These are phyloP conservation scores for Poeciliopsis occidentalis DNA, from an alignment of 2,113 vertebrate species.

Conservation along the genomic window DNA sequence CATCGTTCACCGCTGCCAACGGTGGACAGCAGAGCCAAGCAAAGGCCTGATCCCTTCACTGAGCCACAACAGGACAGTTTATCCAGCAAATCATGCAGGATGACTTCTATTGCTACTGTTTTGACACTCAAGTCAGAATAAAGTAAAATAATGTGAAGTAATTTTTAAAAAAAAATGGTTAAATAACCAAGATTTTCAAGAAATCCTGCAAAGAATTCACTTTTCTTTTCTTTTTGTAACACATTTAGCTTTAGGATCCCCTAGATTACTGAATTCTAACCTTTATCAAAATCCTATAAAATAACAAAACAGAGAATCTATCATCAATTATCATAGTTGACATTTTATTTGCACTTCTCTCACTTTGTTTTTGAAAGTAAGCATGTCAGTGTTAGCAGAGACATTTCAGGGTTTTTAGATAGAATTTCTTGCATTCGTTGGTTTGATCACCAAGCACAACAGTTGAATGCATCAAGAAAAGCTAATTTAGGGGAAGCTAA, in stretches of 20 bases:
- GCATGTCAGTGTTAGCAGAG: no score
- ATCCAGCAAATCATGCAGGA: not conserved
- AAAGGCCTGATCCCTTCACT: not conserved
- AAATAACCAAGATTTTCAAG: no score
- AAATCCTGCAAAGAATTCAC: no score
- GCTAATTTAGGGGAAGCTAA: no score
- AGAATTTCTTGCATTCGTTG: not conserved
- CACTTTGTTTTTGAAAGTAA: no score
- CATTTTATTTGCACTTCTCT: not conserved
- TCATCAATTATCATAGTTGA: not conserved
- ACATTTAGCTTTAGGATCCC: not conserved
- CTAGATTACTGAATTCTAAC: not conserved
- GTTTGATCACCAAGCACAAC: not conserved
- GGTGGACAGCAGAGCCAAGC: not conserved
- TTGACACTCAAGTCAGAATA: not conserved
- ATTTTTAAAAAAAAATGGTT: not conserved
- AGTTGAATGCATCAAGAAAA: not conserved
- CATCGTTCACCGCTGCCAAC: not conserved
- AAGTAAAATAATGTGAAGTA: not conserved
- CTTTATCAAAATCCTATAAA: no score
- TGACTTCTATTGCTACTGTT: not conserved
- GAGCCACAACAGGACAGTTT: not conserved
- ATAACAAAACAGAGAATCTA: not conserved
- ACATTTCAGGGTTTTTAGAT: not conserved
- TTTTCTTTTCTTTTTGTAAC: not conserved